phyloP scores from a whole-genome alignment of 2,113 vertebrate species.

The Toxostoma redivivum region DNA sequence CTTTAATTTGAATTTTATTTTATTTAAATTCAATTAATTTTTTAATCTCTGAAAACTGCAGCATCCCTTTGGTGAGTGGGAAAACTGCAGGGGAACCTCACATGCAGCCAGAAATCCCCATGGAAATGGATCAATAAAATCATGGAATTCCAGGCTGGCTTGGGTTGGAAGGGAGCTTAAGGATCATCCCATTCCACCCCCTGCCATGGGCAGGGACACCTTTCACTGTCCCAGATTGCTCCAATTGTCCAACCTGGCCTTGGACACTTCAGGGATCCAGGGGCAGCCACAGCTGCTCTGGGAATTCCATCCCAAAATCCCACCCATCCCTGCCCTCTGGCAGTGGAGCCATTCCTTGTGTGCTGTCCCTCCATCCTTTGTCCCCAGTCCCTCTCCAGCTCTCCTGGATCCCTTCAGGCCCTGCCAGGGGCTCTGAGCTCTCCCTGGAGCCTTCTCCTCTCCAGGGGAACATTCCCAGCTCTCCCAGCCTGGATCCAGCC shows the following conservation, averaged over 20 bases:
- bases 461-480: neutral
- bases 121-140: neutral
- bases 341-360: neutral
- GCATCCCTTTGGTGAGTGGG: neutral
- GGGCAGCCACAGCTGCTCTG: neutral
- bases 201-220: neutral
- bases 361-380: neutral
- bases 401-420: neutral
- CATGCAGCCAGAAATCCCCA: neutral
- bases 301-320: neutral
- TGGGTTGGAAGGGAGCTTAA: neutral
- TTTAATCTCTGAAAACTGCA: neutral
- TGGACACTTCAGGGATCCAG: neutral
- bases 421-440: neutral
- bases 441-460: neutral
- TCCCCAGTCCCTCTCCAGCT: neutral
- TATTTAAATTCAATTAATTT: accelerated
- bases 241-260: neutral
- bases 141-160: neutral
- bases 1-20: neutral
- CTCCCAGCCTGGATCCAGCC: neutral
- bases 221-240: neutral
- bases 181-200: neutral
- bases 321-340: neutral
- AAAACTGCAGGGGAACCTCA: neutral